Evolutionary conservation across 2,113 vertebrate species (phyloP).

Genomic region (Antennarius striatus): DNA sequence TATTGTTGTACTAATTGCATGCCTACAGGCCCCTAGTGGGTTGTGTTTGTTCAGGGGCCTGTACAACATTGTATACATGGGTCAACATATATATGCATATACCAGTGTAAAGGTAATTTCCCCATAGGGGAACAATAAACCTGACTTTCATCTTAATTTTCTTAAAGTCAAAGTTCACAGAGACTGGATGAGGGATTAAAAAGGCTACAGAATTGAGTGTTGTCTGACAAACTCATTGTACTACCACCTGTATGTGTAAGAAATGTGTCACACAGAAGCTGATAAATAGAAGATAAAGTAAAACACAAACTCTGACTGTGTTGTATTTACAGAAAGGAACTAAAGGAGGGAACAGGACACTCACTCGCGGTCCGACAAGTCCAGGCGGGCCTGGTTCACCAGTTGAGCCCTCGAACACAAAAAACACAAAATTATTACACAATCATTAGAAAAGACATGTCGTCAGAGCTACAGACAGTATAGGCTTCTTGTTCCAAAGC

Average conservation of each 20-base stretch:
- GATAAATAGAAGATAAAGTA: too few relatives aligned
- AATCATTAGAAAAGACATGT: background rate
- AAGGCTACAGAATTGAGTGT: conserved; percentile 2
- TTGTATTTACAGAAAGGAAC: too few relatives aligned
- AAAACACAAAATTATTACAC: background rate
- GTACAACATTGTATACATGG: too few relatives aligned
- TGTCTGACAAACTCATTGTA: conserved; percentile 14
- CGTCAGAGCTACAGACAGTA: background rate
- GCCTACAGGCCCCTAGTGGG: too few relatives aligned
- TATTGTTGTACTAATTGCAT: too few relatives aligned
- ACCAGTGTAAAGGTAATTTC: too few relatives aligned
- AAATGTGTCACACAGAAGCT: background rate
- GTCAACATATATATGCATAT: too few relatives aligned
- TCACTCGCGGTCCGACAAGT: conserved; percentile 79
- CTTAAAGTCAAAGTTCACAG: conserved; percentile 16
- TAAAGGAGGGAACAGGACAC: conserved; percentile 29
- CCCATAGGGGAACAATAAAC: too few relatives aligned
- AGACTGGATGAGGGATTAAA: conserved; percentile 34
- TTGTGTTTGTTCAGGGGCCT: too few relatives aligned
- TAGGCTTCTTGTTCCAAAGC: background rate
- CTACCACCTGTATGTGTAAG: background rate
- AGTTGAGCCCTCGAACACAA: conserved; percentile 76
- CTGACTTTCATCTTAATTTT: background rate
- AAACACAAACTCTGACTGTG: background rate
- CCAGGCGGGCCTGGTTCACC: conserved; percentile 80